Percentiles rank a stretch among this genome's conserved stretches.
Conservation (phyloP, 2,797 vertebrate species). For the Brachyrhaphis roseni region DNA sequence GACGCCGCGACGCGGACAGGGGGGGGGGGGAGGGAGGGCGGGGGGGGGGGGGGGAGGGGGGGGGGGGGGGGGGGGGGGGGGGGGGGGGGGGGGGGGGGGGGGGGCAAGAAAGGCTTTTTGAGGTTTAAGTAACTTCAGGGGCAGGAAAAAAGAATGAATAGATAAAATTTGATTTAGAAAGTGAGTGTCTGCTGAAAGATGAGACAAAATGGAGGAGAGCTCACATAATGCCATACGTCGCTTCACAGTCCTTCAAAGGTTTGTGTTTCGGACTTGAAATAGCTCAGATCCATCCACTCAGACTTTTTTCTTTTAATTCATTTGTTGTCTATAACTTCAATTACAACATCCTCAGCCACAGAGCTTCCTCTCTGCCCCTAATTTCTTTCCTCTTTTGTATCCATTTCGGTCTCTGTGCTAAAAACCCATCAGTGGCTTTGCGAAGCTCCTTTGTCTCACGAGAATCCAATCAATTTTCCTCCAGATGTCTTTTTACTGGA, state of each 20-base stretch:
- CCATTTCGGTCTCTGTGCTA: conserved; percentile 28
- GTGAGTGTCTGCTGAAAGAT: conserved; percentile 11
- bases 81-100: too few relatives aligned
- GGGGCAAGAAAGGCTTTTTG: conserved; percentile 2
- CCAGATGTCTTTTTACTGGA: conserved; percentile 19
- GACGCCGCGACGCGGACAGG: too few relatives aligned
- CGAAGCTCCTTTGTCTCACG: conserved; percentile 50
- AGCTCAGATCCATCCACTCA: conserved; percentile 19
- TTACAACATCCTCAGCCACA: conserved; percentile 18
- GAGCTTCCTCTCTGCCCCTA: conserved; percentile 5
- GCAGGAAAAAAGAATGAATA: conserved; percentile 10
- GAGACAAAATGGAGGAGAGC: conserved; percentile 1
- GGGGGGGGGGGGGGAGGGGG: too few relatives aligned
- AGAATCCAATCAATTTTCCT: conserved; percentile 62
- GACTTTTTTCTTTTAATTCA: conserved; percentile 26
- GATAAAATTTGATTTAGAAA: conserved; percentile 3
- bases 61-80: too few relatives aligned
- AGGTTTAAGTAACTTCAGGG: conserved; percentile 41
- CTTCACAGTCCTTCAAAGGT: conserved; percentile 22
- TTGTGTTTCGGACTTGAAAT: conserved; percentile 5
- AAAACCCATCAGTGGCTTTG: conserved; percentile 46
- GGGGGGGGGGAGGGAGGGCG: too few relatives aligned
- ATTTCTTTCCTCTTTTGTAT: conserved; percentile 24
- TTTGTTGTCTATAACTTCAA: conserved; percentile 41
- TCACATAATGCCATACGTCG: not conserved